Conservation (phyloP, 2,888 invertebrate species). For the Pristionchus exspectatus region DNA sequence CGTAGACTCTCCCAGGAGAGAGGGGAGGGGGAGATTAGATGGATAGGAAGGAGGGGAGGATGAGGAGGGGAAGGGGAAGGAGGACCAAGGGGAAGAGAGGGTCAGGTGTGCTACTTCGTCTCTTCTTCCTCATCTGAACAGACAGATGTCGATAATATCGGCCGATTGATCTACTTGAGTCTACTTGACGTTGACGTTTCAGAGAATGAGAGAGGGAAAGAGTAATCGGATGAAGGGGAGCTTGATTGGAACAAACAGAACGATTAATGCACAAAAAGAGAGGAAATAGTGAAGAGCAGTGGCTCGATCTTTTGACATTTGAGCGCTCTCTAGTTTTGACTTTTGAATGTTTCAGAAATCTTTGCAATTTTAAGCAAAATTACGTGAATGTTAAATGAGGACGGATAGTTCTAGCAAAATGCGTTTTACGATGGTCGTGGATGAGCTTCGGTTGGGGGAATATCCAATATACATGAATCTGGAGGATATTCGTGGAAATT, state of each 20-base stretch:
- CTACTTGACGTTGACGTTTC: not conserved
- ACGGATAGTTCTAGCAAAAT: no score
- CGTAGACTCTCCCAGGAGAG: not conserved
- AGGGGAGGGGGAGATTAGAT: slow-evolving; percentile 40
- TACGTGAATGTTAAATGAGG: no score
- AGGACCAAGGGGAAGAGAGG: slow-evolving; percentile 4
- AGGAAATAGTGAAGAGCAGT: not conserved
- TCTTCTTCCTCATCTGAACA: not conserved
- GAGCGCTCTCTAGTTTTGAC: no score
- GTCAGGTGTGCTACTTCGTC: slow-evolving; percentile 25
- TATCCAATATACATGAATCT: no score
- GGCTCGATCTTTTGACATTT: no score
- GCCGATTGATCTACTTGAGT: slow-evolving; percentile 15
- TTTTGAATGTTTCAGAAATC: no score
- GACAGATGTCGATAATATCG: not conserved
- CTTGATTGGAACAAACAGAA: slow-evolving; percentile 35
- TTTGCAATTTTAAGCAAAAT: no score
- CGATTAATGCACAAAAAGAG: not conserved
- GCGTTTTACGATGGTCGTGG: no score
- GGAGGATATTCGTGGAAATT: no score
- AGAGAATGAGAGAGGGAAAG: not conserved
- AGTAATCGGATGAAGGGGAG: slow-evolving; percentile 33
- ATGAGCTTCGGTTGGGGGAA: no score
- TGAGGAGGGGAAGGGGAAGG: not conserved
- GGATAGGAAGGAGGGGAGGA: not conserved